A percentile compares a stretch with the other conserved stretches of the same genome.
phyloP scores from a whole-genome alignment of 2,888 invertebrate genomes.

The Scaptomyza cyrtandrae region DNA sequence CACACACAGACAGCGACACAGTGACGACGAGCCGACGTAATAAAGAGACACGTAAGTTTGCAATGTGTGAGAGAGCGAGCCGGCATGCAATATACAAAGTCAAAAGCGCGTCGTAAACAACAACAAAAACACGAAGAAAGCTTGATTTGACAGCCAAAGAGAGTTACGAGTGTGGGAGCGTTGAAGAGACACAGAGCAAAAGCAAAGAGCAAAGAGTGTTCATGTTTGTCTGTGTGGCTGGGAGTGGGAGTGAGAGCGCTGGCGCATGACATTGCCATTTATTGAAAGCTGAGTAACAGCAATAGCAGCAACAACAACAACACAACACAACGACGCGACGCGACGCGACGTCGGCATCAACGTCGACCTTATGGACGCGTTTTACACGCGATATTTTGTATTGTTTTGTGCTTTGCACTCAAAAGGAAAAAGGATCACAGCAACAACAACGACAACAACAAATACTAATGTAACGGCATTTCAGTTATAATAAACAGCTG shows the following conservation, averaged over 20 bases:
- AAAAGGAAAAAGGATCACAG: constrained; percentile 39
- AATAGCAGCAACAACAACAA: constrained; percentile 7
- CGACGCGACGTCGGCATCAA: constrained; percentile 21
- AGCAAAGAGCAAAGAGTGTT: too few relatives aligned
- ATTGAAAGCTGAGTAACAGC: constrained; percentile 62
- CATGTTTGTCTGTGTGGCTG: constrained; percentile 7
- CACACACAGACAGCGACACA: not conserved
- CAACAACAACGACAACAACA: constrained; percentile 30
- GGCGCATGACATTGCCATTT: constrained; percentile 77
- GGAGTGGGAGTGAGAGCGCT: constrained; percentile 38
- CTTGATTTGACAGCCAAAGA: constrained; percentile 27
- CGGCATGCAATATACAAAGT: constrained; percentile 56
- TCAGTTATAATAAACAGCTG: constrained; percentile 68
- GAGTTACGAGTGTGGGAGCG: constrained; percentile 10
- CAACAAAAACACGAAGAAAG: constrained; percentile 70
- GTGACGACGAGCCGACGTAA: constrained; percentile 30
- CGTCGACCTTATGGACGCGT: constrained; percentile 49
- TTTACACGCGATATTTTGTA: constrained; percentile 39
- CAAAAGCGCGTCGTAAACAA: constrained; percentile 63
- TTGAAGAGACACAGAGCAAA: constrained; percentile 10
- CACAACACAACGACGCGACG: constrained; percentile 30
- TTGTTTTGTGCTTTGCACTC: not conserved
- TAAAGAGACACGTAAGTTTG: constrained; percentile 53
- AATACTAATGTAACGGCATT: constrained; percentile 17
- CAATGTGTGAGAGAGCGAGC: constrained; percentile 65